These are phyloP conservation scores for Rousettus madagascariensis DNA, from an alignment of 2,797 vertebrate species.

Conservation along the genomic window DNA sequence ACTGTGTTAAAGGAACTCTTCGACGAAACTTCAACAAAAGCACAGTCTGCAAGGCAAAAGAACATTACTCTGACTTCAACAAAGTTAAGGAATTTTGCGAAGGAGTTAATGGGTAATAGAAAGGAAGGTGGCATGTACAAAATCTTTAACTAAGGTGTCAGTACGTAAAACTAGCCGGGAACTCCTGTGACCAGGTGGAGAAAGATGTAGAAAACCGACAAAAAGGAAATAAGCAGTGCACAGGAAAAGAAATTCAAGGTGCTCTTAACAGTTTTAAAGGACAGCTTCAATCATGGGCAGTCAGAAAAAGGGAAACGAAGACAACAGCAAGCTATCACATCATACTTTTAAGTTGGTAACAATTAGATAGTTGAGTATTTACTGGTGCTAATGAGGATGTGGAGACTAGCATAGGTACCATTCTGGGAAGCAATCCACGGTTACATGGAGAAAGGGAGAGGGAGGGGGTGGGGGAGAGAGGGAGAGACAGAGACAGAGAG, in stretches of 20 bases:
- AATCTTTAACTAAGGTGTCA: not conserved
- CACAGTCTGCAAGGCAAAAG: not conserved
- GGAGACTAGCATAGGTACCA: not conserved
- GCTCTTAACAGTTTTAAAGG: not conserved
- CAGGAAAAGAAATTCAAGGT: not conserved
- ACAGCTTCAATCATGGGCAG: not conserved
- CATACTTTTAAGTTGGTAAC: not conserved
- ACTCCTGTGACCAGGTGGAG: not conserved
- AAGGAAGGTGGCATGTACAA: not conserved
- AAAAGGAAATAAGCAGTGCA: not conserved
- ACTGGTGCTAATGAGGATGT: not conserved
- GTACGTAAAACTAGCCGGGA: not conserved
- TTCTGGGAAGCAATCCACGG: not conserved
- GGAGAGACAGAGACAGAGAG: too few species aligned
- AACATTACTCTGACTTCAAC: not conserved
- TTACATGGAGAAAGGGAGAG: too few species aligned
- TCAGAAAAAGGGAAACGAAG: not conserved
- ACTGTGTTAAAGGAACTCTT: not conserved
- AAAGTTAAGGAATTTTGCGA: not conserved
- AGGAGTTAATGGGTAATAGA: not conserved
- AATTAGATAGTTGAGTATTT: not conserved
- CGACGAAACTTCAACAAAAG: not conserved
- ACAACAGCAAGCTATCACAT: not conserved
- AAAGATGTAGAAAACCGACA: not conserved
- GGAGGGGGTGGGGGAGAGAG: too few species aligned